Evolutionary conservation across 2,797 vertebrate species (phyloP), one percentile per base, ranked within the genome.

Genomic region (Acrossocheilus wenchowensis): DNA sequence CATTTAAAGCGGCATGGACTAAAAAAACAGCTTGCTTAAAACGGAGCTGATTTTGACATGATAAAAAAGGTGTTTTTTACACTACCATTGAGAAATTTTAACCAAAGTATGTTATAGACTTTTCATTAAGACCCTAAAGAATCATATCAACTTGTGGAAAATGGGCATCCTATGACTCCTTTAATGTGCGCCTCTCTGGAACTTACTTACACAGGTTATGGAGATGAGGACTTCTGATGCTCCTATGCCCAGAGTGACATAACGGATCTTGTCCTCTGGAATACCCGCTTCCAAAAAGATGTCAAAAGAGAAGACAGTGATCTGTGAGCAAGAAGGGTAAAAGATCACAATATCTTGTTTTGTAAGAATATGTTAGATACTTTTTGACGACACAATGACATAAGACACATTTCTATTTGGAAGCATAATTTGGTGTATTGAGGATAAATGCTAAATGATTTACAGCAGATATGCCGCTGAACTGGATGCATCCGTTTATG

Each of bases 121-220:
- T 30, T 30, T 30, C 30, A 30, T 30, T 30, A 30, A 30, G 30
- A 30, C 30, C 30, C 30, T 30, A 30, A 30, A 30, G 30, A 30
- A 30, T 30, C 30, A 30, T 2, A 30, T 30, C 30, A 30, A 30
- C 30, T 30, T 30, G 30, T 30, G 30, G 30, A 30, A 30, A 30
- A 30, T 30, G 30, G 30, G 30, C 30, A 30, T 30, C 30, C 30
- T 1, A 30, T 30, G 30, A 30, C 30, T 2, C 1, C 30, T 30
- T 72, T 34, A 26, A 26, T 62, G n/a, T 15, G 5, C 23, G 19
- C 11, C 36, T 36, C 15, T 62, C 39, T 17, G 39, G 66, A 41
- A 95, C 97, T 96, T 93, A 95, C 97, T 96, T 93, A 97, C 97
- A 92, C 95, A 95, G 21, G 87, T 80, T 85, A 96, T 48, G 36